These are phyloP conservation scores for Blera fallax DNA, from an alignment of 2,888 invertebrate genomes.

Conservation along the genomic window DNA sequence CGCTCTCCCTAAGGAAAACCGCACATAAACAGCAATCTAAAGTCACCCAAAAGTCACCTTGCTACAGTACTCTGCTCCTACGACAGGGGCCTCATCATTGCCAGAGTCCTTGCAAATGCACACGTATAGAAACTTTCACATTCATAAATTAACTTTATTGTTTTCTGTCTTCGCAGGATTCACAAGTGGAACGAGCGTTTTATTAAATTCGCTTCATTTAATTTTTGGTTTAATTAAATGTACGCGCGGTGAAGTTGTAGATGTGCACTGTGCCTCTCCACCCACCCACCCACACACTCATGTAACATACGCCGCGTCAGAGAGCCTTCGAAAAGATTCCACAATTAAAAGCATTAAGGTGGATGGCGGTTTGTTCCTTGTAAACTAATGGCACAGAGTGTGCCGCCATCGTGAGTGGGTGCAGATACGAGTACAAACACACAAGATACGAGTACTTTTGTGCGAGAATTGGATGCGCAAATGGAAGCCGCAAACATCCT, in stretches of 20 bases:
- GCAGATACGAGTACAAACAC: neutral
- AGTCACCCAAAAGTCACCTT: constrained; percentile 45
- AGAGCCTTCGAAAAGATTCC: constrained; percentile 38
- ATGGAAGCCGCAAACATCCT: constrained; percentile 47
- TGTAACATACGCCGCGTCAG: neutral
- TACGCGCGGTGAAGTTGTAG: constrained; percentile 35
- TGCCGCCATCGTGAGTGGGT: neutral
- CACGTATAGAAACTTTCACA: constrained; percentile 45
- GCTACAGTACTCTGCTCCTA: neutral
- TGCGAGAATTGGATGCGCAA: neutral
- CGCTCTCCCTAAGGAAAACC: constrained; percentile 16
- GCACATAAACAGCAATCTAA: constrained; percentile 34
- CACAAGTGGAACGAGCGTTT: constrained; percentile 55
- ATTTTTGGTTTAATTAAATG: constrained; percentile 72
- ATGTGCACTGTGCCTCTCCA: constrained; percentile 10
- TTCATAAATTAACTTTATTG: constrained; percentile 72
- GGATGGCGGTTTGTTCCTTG: constrained; percentile 47
- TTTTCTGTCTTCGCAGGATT: constrained; percentile 48
- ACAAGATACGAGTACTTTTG: neutral
- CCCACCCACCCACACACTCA: no score
- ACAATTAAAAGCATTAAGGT: constrained; percentile 60
- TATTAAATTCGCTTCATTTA: constrained; percentile 71
- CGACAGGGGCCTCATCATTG: neutral
- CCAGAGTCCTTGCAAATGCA: constrained; percentile 49
- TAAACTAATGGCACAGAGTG: constrained; percentile 29